Evolutionary conservation across 2,888 invertebrate genomes (phyloP).

Genomic region (Cataglyphis livida): DNA sequence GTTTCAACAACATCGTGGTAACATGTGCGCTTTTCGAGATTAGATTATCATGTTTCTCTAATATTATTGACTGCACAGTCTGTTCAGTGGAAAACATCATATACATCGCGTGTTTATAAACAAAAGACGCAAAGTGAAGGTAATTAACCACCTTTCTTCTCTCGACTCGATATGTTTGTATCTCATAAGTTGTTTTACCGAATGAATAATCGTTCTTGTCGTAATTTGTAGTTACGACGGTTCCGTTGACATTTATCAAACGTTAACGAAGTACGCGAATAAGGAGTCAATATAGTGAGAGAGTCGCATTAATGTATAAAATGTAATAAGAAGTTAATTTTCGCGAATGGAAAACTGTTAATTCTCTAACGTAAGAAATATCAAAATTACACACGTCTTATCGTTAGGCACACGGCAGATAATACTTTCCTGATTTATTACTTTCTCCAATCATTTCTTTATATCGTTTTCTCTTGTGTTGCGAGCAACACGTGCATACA

Average conservation of each 20-base stretch:
- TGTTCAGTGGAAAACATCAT: slow-evolving; percentile 35
- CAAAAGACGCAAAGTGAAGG: neutral
- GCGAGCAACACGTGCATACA: neutral
- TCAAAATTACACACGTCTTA: slow-evolving; percentile 6
- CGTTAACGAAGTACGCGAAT: neutral
- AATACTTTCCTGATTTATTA: neutral
- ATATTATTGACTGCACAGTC: slow-evolving; percentile 37
- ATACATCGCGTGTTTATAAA: slow-evolving; percentile 5
- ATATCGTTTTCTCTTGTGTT: neutral
- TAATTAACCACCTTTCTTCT: slow-evolving; percentile 12
- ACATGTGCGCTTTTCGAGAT: slow-evolving; percentile 13
- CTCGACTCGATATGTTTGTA: neutral
- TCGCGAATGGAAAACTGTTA: neutral
- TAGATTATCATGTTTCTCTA: slow-evolving; percentile 31
- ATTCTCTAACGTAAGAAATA: slow-evolving; percentile 3
- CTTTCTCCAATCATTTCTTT: neutral
- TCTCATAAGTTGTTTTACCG: slow-evolving; percentile 2
- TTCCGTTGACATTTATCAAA: slow-evolving; percentile 10
- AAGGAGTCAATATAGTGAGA: neutral
- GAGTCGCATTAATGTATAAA: neutral
- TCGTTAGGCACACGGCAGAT: neutral
- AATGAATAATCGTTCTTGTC: neutral
- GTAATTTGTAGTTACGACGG: neutral
- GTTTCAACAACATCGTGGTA: slow-evolving; percentile 56
- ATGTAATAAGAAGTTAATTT: slow-evolving; percentile 1